These are phyloP conservation scores for Scrobipalpa costella DNA, from an alignment of 2,888 invertebrate species.

Conservation along the genomic window DNA sequence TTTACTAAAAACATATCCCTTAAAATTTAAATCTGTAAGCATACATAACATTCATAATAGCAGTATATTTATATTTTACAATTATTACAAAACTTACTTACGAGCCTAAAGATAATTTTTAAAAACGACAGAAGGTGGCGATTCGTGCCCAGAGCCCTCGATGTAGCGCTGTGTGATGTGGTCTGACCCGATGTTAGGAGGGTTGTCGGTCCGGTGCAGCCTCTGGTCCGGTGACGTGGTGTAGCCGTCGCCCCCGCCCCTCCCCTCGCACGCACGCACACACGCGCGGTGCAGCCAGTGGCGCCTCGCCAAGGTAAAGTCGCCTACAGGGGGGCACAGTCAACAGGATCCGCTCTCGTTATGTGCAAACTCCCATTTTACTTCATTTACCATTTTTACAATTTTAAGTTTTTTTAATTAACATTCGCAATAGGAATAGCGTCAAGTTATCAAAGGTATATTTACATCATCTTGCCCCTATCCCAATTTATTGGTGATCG, in stretches of 20 bases:
- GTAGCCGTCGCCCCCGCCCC: constrained; percentile 38
- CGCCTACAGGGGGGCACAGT: constrained; percentile 65
- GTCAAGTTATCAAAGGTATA: constrained; percentile 32
- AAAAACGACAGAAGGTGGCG: constrained; percentile 80
- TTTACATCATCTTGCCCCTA: constrained; percentile 31
- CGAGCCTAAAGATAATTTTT: constrained; percentile 77
- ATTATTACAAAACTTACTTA: constrained; percentile 47
- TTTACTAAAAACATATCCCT: constrained; percentile 45
- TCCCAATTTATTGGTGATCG: too few species aligned
- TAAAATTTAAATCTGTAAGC: constrained; percentile 41
- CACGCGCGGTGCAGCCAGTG: constrained; percentile 42
- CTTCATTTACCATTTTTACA: constrained; percentile 54
- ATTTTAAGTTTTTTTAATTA: constrained; percentile 39
- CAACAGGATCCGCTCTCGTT: constrained; percentile 66
- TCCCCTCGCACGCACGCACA: constrained; percentile 33
- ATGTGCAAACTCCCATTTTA: constrained; percentile 72
- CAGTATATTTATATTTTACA: constrained; percentile 29
- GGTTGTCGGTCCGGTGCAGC: constrained; percentile 48
- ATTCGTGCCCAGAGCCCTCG: constrained; percentile 74
- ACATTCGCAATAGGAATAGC: constrained; percentile 15
- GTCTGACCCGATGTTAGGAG: constrained; percentile 75
- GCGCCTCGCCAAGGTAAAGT: constrained; percentile 67
- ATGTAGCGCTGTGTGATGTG: constrained; percentile 77
- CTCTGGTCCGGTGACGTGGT: constrained; percentile 42
- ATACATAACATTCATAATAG: constrained; percentile 40